Conservation (phyloP, 2,113 vertebrate genomes). For the Vireo altiloquus region DNA sequence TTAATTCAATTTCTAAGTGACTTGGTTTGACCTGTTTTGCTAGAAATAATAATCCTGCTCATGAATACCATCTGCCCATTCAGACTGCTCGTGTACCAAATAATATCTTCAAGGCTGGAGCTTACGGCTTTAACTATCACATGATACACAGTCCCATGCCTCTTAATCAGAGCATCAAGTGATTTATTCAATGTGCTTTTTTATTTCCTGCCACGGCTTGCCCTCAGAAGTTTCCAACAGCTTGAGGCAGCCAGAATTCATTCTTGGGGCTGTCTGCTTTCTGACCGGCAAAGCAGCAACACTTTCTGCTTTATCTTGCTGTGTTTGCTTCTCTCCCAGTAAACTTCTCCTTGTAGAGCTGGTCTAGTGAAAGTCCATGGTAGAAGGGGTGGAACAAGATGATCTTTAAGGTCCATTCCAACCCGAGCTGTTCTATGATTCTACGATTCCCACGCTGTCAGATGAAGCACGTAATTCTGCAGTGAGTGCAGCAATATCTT, state of each 20-base stretch:
- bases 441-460: neutral
- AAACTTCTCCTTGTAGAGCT: neutral
- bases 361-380: neutral
- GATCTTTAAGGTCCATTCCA: neutral
- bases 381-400: neutral
- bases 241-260: neutral
- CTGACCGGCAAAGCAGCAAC: neutral
- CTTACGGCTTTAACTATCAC: constrained; percentile 61
- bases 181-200: constrained; percentile 45
- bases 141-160: constrained; percentile 67
- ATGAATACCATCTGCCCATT: constrained; percentile 49
- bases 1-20: neutral
- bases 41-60: constrained; percentile 31
- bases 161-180: constrained; percentile 74
- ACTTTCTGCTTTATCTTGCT: neutral
- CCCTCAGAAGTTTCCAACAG: constrained; percentile 27
- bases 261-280: neutral
- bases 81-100: constrained; percentile 17
- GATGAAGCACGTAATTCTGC: fast-evolving
- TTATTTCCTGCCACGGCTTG: constrained; percentile 33
- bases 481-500: neutral
- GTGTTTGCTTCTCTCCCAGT: neutral
- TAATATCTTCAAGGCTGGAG: constrained; percentile 45
- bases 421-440: neutral
- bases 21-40: constrained; percentile 24